Evolutionary conservation across 2,113 vertebrate species (phyloP), one percentile per base, ranked within the genome.

Genomic region (Austrofundulus limnaeus): DNA sequence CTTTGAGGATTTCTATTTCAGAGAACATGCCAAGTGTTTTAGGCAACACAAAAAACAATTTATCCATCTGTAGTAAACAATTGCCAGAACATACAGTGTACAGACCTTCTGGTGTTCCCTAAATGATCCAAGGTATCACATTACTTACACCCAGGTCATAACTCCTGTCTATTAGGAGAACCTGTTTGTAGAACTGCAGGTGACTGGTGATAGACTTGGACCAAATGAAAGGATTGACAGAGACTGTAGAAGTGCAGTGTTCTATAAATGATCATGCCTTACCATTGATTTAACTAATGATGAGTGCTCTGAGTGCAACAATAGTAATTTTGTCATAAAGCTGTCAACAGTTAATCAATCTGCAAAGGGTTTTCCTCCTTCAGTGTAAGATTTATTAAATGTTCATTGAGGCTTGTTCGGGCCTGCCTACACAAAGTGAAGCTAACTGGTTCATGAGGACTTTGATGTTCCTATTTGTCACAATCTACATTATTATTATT

Each of bases 331-430:
- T 84, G 87, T 91, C 89, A 90, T 88, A 90, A 92, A 91, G 87
- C 91, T 94, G 95, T 95, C 95, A 94, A 93, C 93, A 94, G 93
- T 93, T 91, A 89, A 92, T 89, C 92, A 90, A 86, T 92, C 93
- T 90, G 91, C 89, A 92, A 88, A 91, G 91, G 88, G 91, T 88
- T 93, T 94, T 93, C 85, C 83, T 89, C 77, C 87, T 84, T 80
- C 82, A 88, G 91, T 91, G 91, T 85, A 87, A 93, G 94, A 93
- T 94, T 96, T 95, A 95, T 94, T 95, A 94, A 94, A 93, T 83
- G 80, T 73, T 63, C 77, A 70, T 21, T 37, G 28, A 15, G 88
- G 85, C 95, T 19, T 92, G 96, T 92, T 87, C 20, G 74, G 91
- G 88, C 95, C 92, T 88, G 95, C 86, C 92, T 91, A 80, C 89